Evolutionary conservation across 1,140 invertebrate species (phyloP).

Genomic region (Bombus fervidus): DNA sequence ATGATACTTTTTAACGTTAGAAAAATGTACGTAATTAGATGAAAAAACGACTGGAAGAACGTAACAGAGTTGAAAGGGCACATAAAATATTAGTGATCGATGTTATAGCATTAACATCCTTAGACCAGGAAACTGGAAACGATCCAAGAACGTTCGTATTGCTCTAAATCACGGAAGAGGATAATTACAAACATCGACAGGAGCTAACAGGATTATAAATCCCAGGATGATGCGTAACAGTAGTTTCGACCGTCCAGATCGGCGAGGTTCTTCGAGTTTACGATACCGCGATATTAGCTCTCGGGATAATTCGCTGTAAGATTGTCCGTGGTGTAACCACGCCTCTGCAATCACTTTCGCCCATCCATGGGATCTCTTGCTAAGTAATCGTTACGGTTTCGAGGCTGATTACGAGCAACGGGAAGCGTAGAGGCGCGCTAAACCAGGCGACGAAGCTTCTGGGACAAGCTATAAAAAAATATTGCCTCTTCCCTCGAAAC

Average conservation of each 20-base stretch:
- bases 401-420: constrained; percentile 15
- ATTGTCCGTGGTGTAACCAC: constrained; percentile 55
- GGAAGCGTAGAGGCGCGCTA: background rate
- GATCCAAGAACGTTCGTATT: background rate
- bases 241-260: background rate
- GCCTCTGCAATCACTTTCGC: constrained; percentile 55
- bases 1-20: too few species aligned
- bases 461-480: constrained; percentile 45
- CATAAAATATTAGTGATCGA: background rate
- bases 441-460: background rate
- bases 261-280: constrained; percentile 43
- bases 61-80: too few species aligned
- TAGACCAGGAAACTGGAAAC: background rate
- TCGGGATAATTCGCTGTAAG: constrained; percentile 47
- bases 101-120: background rate
- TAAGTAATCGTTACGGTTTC: constrained; percentile 64
- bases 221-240: constrained; percentile 1
- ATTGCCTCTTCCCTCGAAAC: constrained; percentile 31
- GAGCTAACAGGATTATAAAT: constrained; percentile 49
- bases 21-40: too few species aligned
- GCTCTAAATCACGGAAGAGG: background rate
- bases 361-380: constrained; percentile 14
- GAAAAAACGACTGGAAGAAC: too few species aligned
- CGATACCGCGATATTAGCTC: constrained; percentile 48
- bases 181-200: constrained; percentile 39